Conservation (phyloP, 2,797 vertebrate species). For the Tachyglossus aculeatus region DNA sequence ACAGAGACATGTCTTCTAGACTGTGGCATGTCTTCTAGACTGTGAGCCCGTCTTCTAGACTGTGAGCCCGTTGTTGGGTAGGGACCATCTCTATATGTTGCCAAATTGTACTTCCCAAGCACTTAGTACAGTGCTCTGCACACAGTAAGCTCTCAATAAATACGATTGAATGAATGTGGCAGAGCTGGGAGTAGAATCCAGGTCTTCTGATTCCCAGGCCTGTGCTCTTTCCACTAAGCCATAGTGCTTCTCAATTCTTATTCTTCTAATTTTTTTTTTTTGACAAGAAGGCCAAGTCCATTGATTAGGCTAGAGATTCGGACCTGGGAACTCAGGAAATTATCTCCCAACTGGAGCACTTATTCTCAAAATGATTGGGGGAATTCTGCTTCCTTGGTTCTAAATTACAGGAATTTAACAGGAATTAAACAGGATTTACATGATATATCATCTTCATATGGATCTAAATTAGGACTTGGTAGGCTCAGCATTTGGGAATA, state of each 20-base stretch:
- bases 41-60: too few species aligned
- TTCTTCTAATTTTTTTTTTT: not conserved
- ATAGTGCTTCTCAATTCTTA: not conserved
- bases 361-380: not conserved
- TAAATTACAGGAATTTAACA: not conserved
- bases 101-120: too few species aligned
- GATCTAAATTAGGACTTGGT: constrained; percentile 9
- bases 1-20: too few species aligned
- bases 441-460: not conserved
- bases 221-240: too few species aligned
- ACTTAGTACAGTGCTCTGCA: too few species aligned
- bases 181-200: too few species aligned
- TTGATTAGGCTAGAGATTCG: not conserved
- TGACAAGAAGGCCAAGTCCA: not conserved
- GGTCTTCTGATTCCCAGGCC: too few species aligned
- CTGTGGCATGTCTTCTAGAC: too few species aligned
- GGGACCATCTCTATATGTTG: too few species aligned
- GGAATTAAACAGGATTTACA: not conserved
- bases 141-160: too few species aligned
- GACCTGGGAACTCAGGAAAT: not conserved
- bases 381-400: not conserved
- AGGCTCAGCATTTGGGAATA: not conserved
- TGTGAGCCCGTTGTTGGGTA: too few species aligned
- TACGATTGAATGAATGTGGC: too few species aligned
- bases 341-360: not conserved